Percentiles rank a stretch among this genome's conserved stretches.
These are phyloP conservation scores for Drosophila triauraria DNA, from an alignment of 1,140 invertebrate genomes.

Conservation along the genomic window DNA sequence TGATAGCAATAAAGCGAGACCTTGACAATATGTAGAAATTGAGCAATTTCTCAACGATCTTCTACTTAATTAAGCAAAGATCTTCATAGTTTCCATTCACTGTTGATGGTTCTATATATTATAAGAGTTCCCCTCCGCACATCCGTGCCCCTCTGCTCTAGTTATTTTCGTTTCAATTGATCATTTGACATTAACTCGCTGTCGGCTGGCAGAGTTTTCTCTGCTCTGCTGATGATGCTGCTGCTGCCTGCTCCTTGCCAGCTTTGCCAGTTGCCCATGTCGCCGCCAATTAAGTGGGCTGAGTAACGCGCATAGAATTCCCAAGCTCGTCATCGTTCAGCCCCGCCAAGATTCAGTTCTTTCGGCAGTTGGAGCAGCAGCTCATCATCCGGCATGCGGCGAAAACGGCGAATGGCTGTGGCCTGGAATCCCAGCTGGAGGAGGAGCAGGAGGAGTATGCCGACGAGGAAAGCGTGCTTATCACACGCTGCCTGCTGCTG, in stretches of 20 bases:
- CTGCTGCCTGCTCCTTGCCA: conserved; percentile 40
- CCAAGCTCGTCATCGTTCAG: conserved; percentile 15
- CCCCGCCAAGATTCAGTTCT: conserved; percentile 76
- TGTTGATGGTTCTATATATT: conserved; percentile 30
- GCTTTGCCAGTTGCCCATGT: conserved; percentile 54
- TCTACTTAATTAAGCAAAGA: conserved; percentile 39
- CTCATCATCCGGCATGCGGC: conserved; percentile 53
- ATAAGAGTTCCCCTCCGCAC: background rate
- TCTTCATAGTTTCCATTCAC: conserved; percentile 48
- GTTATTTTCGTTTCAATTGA: conserved; percentile 74
- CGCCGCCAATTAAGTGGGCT: conserved; percentile 58
- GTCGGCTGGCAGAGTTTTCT: conserved; percentile 41
- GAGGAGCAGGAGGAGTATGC: background rate
- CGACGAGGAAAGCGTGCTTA: conserved; percentile 14
- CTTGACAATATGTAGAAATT: conserved; percentile 11
- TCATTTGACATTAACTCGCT: conserved; percentile 76
- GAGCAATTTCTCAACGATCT: conserved; percentile 14
- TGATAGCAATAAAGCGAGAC: conserved; percentile 11
- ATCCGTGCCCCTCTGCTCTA: conserved; percentile 52
- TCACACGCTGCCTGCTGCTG: conserved; percentile 59
- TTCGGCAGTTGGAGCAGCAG: conserved; percentile 70
- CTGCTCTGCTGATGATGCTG: conserved; percentile 15
- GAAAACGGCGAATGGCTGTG: conserved; percentile 24
- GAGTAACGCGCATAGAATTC: conserved; percentile 51
- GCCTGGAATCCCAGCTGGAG: conserved; percentile 31